Evolutionary conservation across 2,113 vertebrate genomes (phyloP).

Genomic region (Pelobates fuscus): DNA sequence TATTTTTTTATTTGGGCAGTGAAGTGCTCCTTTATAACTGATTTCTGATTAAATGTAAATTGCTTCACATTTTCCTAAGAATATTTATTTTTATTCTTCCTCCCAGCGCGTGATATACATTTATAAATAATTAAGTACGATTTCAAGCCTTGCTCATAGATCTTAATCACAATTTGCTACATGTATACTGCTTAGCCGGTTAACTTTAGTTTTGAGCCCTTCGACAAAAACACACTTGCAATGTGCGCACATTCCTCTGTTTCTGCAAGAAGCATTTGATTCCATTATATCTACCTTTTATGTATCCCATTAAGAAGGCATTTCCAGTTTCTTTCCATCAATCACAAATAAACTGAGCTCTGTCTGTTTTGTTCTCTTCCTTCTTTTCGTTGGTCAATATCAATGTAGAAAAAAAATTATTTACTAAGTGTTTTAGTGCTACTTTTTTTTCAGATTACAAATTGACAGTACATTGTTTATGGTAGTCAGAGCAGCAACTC

Average conservation of each 20-base stretch:
- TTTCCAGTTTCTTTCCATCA: slow-evolving; percentile 3
- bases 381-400: neutral
- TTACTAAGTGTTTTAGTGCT: slow-evolving; percentile 1
- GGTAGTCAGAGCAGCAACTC: no score
- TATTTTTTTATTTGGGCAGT: no score
- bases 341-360: neutral
- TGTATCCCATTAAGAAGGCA: slow-evolving; percentile 7
- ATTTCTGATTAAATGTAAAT: no score
- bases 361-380: slow-evolving; percentile 4
- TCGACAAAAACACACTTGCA: neutral
- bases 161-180: no score
- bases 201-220: neutral
- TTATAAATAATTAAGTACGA: no score
- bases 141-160: no score
- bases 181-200: no score
- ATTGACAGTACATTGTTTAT: no score
- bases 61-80: no score
- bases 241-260: neutral
- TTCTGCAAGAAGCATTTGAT: neutral
- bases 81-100: no score
- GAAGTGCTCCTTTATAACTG: no score
- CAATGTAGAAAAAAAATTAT: neutral
- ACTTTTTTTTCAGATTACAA: neutral
- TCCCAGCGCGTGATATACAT: no score
- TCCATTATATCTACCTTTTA: slow-evolving; percentile 15